These are phyloP conservation scores for Acrobasis repandana DNA, from an alignment of 2,888 invertebrate species.

Conservation along the genomic window DNA sequence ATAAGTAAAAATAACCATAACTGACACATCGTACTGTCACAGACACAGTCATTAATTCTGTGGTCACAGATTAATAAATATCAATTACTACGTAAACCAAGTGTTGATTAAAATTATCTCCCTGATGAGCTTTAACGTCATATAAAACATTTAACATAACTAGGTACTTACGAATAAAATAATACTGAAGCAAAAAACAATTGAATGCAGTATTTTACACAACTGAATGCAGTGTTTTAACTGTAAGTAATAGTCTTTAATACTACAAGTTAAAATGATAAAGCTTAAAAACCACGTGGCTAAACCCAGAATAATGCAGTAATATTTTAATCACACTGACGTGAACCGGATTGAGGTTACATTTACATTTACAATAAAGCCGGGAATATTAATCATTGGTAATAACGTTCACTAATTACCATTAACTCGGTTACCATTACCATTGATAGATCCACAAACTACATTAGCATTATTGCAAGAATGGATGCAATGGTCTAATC, in stretches of 20 bases:
- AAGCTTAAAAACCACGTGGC: background rate
- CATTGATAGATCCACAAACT: conserved; percentile 1
- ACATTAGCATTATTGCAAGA: background rate
- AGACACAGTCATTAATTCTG: too few relatives aligned
- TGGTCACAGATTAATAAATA: too few relatives aligned
- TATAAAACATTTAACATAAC: background rate
- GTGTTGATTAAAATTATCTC: too few relatives aligned
- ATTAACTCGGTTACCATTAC: conserved; percentile 2
- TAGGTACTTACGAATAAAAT: too few relatives aligned
- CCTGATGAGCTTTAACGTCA: too few relatives aligned
- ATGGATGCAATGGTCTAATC: conserved; percentile 15
- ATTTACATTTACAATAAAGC: conserved; percentile 6
- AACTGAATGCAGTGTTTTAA: too few relatives aligned
- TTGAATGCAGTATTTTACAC: too few relatives aligned
- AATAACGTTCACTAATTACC: conserved; percentile 8
- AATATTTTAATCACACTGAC: conserved; percentile 12
- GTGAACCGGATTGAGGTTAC: background rate
- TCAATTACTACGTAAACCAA: too few relatives aligned
- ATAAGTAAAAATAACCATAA: too few relatives aligned
- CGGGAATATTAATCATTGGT: conserved; percentile 10
- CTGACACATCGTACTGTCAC: too few relatives aligned
- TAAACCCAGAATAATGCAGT: background rate
- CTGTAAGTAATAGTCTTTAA: background rate
- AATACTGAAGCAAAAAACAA: background rate
- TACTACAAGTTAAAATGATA: background rate